Evolutionary conservation across 2,113 vertebrate species (phyloP).

Genomic region (Alectura lathami): DNA sequence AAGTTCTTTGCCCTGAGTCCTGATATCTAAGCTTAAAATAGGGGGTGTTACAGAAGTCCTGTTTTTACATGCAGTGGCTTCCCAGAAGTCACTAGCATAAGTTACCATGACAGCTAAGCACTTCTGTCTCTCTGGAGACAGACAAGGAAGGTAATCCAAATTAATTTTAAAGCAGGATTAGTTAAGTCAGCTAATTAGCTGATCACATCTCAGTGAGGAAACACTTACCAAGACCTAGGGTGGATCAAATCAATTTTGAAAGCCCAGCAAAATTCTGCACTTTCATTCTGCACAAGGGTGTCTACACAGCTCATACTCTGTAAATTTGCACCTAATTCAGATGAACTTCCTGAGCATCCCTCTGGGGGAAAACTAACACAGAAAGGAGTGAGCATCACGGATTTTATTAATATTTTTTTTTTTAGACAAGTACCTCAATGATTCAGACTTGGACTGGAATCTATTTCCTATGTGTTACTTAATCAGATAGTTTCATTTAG

Average conservation of each 20-base stretch:
- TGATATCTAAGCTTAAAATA: not conserved
- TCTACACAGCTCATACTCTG: not conserved
- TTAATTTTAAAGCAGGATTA: constrained; percentile 47
- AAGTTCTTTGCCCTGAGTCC: not conserved
- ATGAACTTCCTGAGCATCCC: not conserved
- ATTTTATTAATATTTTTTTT: not conserved
- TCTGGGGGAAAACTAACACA: not conserved
- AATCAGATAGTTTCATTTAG: constrained; percentile 26
- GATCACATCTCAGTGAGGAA: constrained; percentile 24
- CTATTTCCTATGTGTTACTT: constrained; percentile 45
- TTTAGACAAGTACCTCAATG: not conserved
- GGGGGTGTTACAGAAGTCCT: not conserved
- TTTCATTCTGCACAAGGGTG: not conserved
- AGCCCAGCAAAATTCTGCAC: not conserved
- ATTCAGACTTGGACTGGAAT: constrained; percentile 44
- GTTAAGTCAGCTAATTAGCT: constrained; percentile 15
- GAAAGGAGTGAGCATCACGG: not conserved
- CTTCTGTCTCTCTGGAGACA: not conserved
- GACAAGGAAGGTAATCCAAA: constrained; percentile 29
- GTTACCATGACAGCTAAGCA: not conserved
- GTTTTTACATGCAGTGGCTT: not conserved
- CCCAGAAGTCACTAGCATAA: not conserved
- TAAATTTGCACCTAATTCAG: not conserved
- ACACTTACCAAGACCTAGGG: not conserved
- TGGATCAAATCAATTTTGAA: constrained; percentile 4